Evolutionary conservation across 2,113 vertebrate species (phyloP).

Genomic region (Mesocricetus auratus): DNA sequence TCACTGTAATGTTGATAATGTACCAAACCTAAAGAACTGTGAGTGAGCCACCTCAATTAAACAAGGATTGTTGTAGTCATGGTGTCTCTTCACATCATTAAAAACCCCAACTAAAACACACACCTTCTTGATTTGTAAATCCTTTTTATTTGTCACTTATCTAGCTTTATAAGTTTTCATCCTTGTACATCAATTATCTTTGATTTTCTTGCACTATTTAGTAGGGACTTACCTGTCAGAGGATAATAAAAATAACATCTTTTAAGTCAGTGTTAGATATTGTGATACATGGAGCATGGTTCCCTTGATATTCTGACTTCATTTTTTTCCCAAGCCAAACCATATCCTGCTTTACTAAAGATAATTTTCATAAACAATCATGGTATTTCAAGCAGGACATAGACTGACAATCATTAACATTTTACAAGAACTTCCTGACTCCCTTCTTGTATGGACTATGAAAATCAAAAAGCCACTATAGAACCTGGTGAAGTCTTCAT

Average conservation of each 20-base stretch:
- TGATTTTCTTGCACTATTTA: background rate
- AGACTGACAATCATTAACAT: no score
- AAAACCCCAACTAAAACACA: background rate
- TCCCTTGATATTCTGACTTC: background rate
- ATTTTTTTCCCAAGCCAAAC: no score
- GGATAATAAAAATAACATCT: background rate
- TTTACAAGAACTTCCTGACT: no score
- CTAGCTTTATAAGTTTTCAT: background rate
- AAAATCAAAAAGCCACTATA: no score
- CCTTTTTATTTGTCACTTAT: background rate
- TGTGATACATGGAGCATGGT: background rate
- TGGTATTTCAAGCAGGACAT: no score
- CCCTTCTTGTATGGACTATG: no score
- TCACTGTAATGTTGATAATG: background rate
- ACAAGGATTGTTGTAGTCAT: background rate
- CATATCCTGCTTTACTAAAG: no score
- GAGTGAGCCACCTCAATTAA: background rate
- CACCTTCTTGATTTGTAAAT: background rate
- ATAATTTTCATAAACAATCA: no score
- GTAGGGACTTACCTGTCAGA: background rate
- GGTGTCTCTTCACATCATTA: background rate
- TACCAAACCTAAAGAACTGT: background rate
- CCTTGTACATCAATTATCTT: background rate
- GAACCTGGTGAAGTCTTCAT: no score
- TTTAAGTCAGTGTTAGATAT: background rate